Conservation (phyloP, 2,888 invertebrate genomes). For the Drosophila nigritarsus region DNA sequence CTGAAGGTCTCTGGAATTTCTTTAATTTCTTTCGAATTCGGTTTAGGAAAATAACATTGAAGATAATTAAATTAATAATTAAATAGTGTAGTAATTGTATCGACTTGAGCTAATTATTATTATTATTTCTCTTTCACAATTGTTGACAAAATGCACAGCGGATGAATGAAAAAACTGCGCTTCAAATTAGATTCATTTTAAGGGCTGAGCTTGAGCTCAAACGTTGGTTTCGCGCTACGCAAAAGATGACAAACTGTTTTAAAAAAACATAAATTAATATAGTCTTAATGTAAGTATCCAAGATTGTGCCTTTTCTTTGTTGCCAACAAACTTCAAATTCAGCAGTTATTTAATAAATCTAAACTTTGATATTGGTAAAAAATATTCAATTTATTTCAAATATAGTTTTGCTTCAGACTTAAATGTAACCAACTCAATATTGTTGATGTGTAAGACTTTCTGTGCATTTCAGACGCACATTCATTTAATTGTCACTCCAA, state of each 20-base stretch:
- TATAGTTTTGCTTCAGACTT: background rate
- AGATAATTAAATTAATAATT: background rate
- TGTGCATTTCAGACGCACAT: conserved; percentile 36
- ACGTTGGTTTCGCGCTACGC: background rate
- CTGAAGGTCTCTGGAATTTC: too few relatives aligned
- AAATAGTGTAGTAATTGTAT: background rate
- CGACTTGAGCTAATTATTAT: too few relatives aligned
- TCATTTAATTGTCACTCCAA: conserved; percentile 54
- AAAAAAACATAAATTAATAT: conserved; percentile 6
- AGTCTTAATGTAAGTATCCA: background rate
- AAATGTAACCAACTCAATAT: conserved; percentile 10
- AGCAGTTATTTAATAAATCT: too few relatives aligned
- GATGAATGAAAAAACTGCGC: background rate
- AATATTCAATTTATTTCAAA: background rate
- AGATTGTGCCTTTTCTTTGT: too few relatives aligned
- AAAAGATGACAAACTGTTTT: background rate
- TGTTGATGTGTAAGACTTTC: conserved; percentile 28
- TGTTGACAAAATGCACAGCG: background rate
- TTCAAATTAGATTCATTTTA: conserved; percentile 12
- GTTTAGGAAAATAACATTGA: background rate
- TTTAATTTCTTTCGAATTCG: background rate
- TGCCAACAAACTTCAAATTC: background rate
- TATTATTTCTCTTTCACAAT: background rate
- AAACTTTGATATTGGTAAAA: background rate
- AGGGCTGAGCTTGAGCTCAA: conserved; percentile 3